Evolutionary conservation across 2,113 vertebrate species (phyloP).

Genomic region (Ptychochromis oligacanthus): DNA sequence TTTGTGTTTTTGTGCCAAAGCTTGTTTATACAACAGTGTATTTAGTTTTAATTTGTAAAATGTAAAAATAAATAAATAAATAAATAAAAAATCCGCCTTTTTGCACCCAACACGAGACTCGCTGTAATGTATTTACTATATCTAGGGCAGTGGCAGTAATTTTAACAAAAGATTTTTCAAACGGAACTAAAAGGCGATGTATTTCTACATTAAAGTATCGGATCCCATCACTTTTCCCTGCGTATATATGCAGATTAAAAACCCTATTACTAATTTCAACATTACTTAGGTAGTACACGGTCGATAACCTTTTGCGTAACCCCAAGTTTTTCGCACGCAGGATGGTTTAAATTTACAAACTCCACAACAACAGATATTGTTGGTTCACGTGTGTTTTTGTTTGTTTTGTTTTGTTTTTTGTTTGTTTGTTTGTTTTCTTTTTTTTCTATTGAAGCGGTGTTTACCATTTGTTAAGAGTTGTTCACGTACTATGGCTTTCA

Average conservation of each 20-base stretch:
- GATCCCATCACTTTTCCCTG: not conserved
- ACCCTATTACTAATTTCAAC: no score
- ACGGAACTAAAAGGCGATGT: no score
- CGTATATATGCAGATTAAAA: no score
- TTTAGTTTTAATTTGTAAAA: not conserved
- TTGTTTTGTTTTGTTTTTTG: not conserved
- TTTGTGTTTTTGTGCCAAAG: not conserved
- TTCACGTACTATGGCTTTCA: not conserved
- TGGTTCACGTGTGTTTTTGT: not conserved
- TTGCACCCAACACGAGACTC: no score
- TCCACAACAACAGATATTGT: not conserved
- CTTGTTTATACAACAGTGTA: not conserved
- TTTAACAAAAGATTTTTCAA: no score
- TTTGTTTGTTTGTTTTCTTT: not conserved
- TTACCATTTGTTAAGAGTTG: not conserved
- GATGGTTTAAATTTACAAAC: not conserved
- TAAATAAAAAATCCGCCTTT: no score
- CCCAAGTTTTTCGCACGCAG: not conserved
- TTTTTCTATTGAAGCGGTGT: not conserved
- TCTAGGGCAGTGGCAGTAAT: accelerated
- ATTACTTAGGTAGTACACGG: not conserved
- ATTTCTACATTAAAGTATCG: not conserved
- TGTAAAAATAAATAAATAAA: not conserved
- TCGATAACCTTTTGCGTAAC: not conserved
- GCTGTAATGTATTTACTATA: no score